Conservation (phyloP, 2,113 vertebrate species). For the Bubo bubo region DNA sequence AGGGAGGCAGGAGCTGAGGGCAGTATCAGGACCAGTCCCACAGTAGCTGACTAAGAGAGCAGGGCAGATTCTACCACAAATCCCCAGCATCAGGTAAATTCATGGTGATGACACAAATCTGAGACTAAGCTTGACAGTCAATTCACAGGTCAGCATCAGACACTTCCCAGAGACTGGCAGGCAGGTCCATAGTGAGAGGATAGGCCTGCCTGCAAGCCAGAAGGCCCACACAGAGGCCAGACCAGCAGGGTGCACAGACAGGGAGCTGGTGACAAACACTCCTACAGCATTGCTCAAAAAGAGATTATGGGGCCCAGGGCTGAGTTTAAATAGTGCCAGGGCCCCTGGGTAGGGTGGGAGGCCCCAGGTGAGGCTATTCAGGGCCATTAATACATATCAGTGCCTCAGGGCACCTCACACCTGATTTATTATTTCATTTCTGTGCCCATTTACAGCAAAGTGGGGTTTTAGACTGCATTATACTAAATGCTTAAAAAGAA, state of each 20-base stretch:
- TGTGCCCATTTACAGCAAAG: background rate
- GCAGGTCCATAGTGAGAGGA: fast-evolving
- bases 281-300: fast-evolving
- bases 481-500: background rate
- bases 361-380: background rate
- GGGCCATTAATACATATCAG: background rate
- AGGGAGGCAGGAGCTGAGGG: background rate
- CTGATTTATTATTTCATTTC: background rate
- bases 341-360: background rate
- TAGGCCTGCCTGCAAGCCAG: background rate
- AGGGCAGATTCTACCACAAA: background rate
- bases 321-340: background rate
- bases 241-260: fast-evolving
- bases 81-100: fast-evolving
- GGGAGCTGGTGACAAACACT: fast-evolving
- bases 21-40: background rate
- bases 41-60: background rate
- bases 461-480: background rate
- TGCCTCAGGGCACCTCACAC: background rate
- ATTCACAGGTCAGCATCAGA: background rate
- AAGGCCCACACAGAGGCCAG: fast-evolving
- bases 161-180: background rate
- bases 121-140: background rate
- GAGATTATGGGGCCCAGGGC: fast-evolving
- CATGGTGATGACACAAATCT: fast-evolving